phyloP scores from a whole-genome alignment of 35 echinoderm and acorn worm species.

The Acanthaster planci region DNA sequence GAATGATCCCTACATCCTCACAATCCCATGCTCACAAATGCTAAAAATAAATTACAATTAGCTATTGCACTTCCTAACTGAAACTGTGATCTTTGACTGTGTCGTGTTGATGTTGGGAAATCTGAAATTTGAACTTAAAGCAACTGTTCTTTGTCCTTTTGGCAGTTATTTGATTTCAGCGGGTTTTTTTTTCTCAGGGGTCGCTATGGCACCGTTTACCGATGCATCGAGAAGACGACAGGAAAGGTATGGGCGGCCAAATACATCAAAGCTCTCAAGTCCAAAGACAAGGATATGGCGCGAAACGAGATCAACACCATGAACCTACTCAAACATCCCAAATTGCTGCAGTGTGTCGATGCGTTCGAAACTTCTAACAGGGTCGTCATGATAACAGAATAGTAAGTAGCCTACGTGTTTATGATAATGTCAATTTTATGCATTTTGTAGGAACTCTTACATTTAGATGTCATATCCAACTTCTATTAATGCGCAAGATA shows the following conservation, averaged over 20 bases:
- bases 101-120: background rate
- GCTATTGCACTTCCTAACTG: background rate
- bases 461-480: too few species aligned
- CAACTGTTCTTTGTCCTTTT: too few species aligned
- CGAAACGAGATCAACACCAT: conserved; percentile 78
- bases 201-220: conserved; percentile 85
- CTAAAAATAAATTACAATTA: too few species aligned
- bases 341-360: conserved; percentile 66
- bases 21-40: too few species aligned
- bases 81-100: background rate
- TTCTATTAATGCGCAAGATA: too few species aligned
- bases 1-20: too few species aligned
- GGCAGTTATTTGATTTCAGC: background rate
- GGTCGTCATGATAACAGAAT: conserved; percentile 84
- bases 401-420: conserved; percentile 61
- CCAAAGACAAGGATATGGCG: conserved; percentile 77
- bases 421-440: too few species aligned
- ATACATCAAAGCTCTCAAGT: conserved; percentile 68
- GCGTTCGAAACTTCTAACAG: conserved; percentile 72
- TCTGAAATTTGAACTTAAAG: background rate
- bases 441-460: too few species aligned
- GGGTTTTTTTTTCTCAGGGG: conserved; percentile 61
- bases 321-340: conserved; percentile 71
- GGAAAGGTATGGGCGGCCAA: conserved; percentile 92
- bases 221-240: conserved; percentile 72